phyloP scores from a whole-genome alignment of 2,888 invertebrate species.

The Tipula confusa region DNA sequence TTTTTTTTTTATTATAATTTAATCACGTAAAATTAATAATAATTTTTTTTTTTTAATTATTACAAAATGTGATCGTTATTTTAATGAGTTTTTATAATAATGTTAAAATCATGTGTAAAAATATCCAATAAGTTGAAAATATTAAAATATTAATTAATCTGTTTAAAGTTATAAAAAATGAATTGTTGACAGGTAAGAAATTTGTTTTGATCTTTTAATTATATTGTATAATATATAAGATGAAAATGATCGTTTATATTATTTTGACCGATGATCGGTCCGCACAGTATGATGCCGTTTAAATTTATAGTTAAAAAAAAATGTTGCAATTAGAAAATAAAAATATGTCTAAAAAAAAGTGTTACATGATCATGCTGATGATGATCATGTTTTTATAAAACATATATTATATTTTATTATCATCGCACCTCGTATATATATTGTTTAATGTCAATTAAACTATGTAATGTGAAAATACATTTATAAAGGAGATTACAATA shows the following conservation, averaged over 20 bases:
- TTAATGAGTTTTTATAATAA: background rate
- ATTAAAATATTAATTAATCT: background rate
- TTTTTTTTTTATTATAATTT: background rate
- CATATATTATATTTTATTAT: background rate
- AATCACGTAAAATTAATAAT: background rate
- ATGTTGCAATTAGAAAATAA: constrained; percentile 12
- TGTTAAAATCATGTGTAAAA: background rate
- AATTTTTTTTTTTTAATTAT: background rate
- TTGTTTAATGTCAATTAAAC: constrained; percentile 29
- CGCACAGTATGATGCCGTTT: background rate
- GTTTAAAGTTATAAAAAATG: background rate
- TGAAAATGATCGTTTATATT: background rate
- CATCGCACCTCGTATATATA: constrained; percentile 26
- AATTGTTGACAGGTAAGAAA: background rate
- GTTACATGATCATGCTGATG: constrained; percentile 27
- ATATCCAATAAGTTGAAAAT: background rate
- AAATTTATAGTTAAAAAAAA: background rate
- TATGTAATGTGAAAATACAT: background rate
- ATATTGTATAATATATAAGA: too few relatives aligned
- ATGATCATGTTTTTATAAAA: background rate
- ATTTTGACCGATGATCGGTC: background rate
- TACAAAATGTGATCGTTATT: background rate
- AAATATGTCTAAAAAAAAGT: constrained; percentile 15
- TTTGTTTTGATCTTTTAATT: background rate
- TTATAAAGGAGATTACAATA: background rate